Evolutionary conservation across 2,113 vertebrate genomes (phyloP).

Genomic region (Heterotis niloticus): DNA sequence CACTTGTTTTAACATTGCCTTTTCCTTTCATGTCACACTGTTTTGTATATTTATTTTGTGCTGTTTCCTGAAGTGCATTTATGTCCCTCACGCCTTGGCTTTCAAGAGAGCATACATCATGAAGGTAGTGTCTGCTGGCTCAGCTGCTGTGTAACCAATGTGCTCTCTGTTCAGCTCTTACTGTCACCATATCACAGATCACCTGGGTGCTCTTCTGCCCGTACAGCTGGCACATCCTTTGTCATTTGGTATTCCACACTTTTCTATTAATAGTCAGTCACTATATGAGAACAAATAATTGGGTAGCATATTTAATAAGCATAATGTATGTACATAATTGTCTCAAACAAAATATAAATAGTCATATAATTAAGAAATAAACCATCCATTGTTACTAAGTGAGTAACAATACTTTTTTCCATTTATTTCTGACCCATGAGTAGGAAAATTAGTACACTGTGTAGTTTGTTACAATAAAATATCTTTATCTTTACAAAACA

Average conservation of each 20-base stretch:
- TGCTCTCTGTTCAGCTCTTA: not conserved
- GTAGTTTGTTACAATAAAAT: no score
- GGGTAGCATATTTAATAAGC: no score
- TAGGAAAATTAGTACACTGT: no score
- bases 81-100: conserved; percentile 87
- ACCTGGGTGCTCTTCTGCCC: not conserved
- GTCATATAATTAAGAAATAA: no score
- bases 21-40: conserved; percentile 56
- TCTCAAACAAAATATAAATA: no score
- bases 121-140: conserved; percentile 73
- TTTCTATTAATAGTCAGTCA: not conserved
- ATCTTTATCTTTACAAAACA: no score
- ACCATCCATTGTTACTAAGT: no score
- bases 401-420: no score
- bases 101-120: conserved; percentile 78
- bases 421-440: no score
- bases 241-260: not conserved
- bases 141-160: conserved; percentile 52
- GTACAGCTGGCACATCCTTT: not conserved
- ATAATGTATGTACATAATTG: no score
- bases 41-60: conserved; percentile 42
- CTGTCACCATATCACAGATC: not conserved
- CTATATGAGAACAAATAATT: not conserved
- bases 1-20: conserved; percentile 14
- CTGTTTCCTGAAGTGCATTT: conserved; percentile 72